Evolutionary conservation across 2,888 invertebrate genomes (phyloP), one percentile per base, ranked within the genome.

Genomic region (Spisula subtruncata): DNA sequence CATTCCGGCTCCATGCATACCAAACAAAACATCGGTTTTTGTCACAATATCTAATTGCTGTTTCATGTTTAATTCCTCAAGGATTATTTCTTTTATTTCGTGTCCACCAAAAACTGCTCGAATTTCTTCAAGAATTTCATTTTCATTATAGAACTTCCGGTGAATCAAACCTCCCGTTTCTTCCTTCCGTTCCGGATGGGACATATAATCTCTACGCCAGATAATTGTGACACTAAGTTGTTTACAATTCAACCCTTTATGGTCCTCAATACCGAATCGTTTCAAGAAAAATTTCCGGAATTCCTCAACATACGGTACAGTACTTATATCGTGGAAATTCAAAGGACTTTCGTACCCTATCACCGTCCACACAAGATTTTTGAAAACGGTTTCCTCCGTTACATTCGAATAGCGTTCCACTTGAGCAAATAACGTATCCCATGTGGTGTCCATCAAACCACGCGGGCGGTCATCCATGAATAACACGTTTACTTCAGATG

Each of bases 1-100:
- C 90, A 91, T 92, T 0, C 92, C 92, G 0, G 92, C 92, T 1
- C 92, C 92, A 35, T 92, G 92, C 92, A 92, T 92, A n/a, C 92
- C 92, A 18, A 91, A 86, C 10, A 92, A 56, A 25, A 92, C 48
- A n/a, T 92, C 92, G 0, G 92, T 91, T 20, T 90, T 84, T 79
- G 90, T 85, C 29, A 92, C 48, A 25, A 91, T 41, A 20, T 89
- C 35, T 32, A 92, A 54, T 46, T 92, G 92, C 16, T 91, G 89
- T 25, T 87, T 80, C 91, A 92, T 90, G 12, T n/a, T 66, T 84
- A 92, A 84, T 0, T 85, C 32, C 85, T 92, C 92, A 16, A 92
- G 75, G 20, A 91, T 41, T 18, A 92, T 56, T n/a, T 46, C 41
- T 18, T 71, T 46, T 4, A 91, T 54, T 32, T 41, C 56, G 20